phyloP scores from a whole-genome alignment of 2,888 invertebrate genomes.

The Harpagoxenus sublaevis region DNA sequence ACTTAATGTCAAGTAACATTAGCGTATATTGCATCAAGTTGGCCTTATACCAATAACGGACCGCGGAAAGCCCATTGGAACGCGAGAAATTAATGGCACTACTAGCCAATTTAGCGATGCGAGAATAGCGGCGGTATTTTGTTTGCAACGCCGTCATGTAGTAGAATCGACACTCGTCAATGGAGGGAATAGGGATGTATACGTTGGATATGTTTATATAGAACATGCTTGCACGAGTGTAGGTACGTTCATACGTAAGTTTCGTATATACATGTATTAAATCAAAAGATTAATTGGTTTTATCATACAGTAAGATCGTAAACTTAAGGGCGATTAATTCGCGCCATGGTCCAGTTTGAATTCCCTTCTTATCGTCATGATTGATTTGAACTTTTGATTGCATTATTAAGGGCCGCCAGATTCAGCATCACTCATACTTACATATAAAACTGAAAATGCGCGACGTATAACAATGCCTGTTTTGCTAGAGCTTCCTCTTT shows the following conservation, averaged over 20 bases:
- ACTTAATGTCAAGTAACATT: slow-evolving; percentile 39
- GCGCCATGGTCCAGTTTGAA: slow-evolving; percentile 73
- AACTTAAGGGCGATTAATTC: slow-evolving; percentile 63
- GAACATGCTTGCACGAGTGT: slow-evolving; percentile 51
- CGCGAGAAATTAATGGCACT: slow-evolving; percentile 39
- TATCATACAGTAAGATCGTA: slow-evolving; percentile 64
- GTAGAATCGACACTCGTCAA: slow-evolving; percentile 37
- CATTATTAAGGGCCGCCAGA: neutral
- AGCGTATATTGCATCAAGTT: slow-evolving; percentile 33
- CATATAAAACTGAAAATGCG: neutral
- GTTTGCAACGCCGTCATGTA: slow-evolving; percentile 36
- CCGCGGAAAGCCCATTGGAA: slow-evolving; percentile 4
- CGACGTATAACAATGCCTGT: neutral
- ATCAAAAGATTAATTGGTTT: slow-evolving; percentile 67
- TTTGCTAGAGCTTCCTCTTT: neutral
- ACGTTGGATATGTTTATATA: slow-evolving; percentile 39
- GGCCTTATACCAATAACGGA: slow-evolving; percentile 14
- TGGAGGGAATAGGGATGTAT: slow-evolving; percentile 53
- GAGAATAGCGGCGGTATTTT: slow-evolving; percentile 37
- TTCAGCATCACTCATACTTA: neutral
- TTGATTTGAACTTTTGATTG: slow-evolving; percentile 57
- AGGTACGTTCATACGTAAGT: slow-evolving; percentile 49
- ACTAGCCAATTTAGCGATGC: slow-evolving; percentile 16
- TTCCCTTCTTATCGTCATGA: slow-evolving; percentile 42
- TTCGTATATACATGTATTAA: slow-evolving; percentile 56